A percentile compares a stretch with the other conserved stretches of the same genome.
Conservation (phyloP, 2,888 invertebrate species). For the Hyposoter didymator region DNA sequence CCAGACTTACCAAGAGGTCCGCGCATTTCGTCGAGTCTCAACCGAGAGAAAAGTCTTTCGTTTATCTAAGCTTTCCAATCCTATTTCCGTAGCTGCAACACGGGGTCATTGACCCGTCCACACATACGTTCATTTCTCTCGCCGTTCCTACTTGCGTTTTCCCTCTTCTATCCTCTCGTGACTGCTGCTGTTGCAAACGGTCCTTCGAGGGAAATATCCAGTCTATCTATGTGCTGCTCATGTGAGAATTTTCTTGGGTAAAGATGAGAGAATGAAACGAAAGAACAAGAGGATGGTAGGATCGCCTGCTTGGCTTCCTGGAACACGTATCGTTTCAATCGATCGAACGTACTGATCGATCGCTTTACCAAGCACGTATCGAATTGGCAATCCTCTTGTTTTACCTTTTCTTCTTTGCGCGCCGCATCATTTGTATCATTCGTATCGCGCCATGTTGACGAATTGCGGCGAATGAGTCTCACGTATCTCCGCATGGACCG, state of each 20-base stretch:
- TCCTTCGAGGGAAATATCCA: constrained; percentile 56
- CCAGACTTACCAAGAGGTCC: constrained; percentile 48
- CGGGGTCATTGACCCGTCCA: constrained; percentile 77
- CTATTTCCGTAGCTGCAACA: constrained; percentile 78
- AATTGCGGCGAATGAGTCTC: constrained; percentile 59
- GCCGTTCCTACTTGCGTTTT: constrained; percentile 37
- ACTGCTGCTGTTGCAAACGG: constrained; percentile 55
- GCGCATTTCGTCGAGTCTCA: constrained; percentile 17
- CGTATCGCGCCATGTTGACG: constrained; percentile 57
- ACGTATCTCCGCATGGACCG: constrained; percentile 48
- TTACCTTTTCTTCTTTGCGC: constrained; percentile 40
- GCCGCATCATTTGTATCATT: constrained; percentile 57
- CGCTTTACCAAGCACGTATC: constrained; percentile 61
- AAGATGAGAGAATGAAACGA: constrained; percentile 10
- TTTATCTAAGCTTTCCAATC: constrained; percentile 81
- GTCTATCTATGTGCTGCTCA: constrained; percentile 23
- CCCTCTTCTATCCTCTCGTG: constrained; percentile 44
- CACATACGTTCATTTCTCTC: constrained; percentile 53
- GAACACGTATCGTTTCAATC: constrained; percentile 62
- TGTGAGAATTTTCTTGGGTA: constrained; percentile 52
- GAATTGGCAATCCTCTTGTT: constrained; percentile 61
- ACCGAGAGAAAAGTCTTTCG: constrained; percentile 75
- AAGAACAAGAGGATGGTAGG: background rate
- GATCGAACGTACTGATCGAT: constrained; percentile 59
- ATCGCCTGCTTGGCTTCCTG: constrained; percentile 21